Base-by-base conservation (phyloP, 2,888 invertebrate species). In the Lithophane semibrunnea region DNA sequence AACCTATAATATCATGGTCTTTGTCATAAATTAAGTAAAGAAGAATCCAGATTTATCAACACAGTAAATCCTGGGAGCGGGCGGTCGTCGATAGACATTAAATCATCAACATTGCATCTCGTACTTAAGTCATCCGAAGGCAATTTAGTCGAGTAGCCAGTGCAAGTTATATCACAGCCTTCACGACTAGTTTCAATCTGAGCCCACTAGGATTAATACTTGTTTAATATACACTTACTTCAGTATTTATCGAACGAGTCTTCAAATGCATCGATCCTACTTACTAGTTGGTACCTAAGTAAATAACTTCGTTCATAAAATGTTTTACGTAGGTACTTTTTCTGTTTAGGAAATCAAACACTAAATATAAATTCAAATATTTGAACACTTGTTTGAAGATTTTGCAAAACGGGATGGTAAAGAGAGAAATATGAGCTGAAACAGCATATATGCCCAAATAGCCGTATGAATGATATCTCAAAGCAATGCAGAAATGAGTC, bases 41-140 rank as follows among this genome's bases (percentile, higher is more conserved):
- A 49, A 68, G 12, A 52, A 24, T 37, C 13, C 1, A 58, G 18
- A 29, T 58, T 18, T 13, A 7, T 21, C 24, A 42, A 16, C 21
- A 47, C 0, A 21, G 21, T 54, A 54, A 78, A 24, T 7, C 7
- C 16, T 18, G 21, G 10, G 3, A 72, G 13, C 9, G 0, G 8
- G 7, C 24, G 13, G 8, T 21, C 21, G 21, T 24, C 56, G 54
- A 56, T n/a, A 56, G 2, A 61, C 13, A 80, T 72, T 65, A 54
- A 68, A 67, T 71, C 56, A 70, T 67, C 42, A 3, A 69, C 63
- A 74, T 74, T 63, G 47, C 73, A 81, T 72, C 64, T 49, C 42
- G 58, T 5, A 74, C 58, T 66, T 58, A 71, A 21, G 42, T 63
- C 65, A 72, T 42, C 52, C 37, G 74, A 84, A 84, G 85, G 85